Conservation (phyloP, 2,797 vertebrate species). For the Lycodopsis pacificus region DNA sequence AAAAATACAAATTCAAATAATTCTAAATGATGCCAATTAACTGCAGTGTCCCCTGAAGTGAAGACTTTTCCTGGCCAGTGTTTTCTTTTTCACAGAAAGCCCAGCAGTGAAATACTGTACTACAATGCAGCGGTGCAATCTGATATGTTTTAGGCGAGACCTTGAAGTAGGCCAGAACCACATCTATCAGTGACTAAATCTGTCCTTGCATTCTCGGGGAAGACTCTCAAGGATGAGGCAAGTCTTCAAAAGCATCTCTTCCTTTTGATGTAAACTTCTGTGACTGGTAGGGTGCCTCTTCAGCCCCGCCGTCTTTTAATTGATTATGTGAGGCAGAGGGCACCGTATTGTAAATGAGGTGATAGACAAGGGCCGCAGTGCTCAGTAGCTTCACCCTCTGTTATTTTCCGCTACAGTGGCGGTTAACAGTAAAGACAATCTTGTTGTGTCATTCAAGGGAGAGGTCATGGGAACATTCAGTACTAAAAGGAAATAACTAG, state of each 20-base stretch:
- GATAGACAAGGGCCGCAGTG: conserved; percentile 76
- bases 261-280: conserved; percentile 86
- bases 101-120: conserved; percentile 67
- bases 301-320: conserved; percentile 79
- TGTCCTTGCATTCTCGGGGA: conserved; percentile 82
- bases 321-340: conserved; percentile 86
- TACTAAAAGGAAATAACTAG: conserved; percentile 16
- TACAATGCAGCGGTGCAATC: conserved; percentile 70
- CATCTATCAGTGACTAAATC: conserved; percentile 85
- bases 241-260: conserved; percentile 85
- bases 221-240: conserved; percentile 82
- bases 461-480: conserved; percentile 66
- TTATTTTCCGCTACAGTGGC: conserved; percentile 65
- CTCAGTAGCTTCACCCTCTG: conserved; percentile 61
- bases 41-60: conserved; percentile 5
- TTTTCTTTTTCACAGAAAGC: conserved; percentile 39
- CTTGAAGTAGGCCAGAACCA: conserved; percentile 84
- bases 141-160: conserved; percentile 76
- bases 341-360: conserved; percentile 86
- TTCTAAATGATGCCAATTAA: not conserved
- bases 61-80: conserved; percentile 8
- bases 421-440: conserved; percentile 57
- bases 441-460: conserved; percentile 48
- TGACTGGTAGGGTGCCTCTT: conserved; percentile 77
- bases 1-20: not conserved